A percentile compares a stretch with the other conserved stretches of the same genome.
phyloP scores from a whole-genome alignment of 1,140 invertebrate species.

The Polyergus mexicanus region DNA sequence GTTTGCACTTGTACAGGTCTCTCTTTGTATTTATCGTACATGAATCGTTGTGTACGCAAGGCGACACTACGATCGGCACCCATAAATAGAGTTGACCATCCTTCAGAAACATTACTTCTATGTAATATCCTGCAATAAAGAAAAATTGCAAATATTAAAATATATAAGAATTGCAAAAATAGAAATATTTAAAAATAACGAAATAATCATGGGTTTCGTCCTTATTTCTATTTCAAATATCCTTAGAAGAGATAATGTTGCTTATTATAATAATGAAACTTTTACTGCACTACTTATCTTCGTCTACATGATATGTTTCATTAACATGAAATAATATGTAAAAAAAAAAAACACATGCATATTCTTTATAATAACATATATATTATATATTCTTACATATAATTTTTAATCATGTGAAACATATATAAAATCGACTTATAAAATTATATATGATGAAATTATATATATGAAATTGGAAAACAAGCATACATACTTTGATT shows the following conservation, averaged over 20 bases:
- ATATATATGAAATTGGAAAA: not conserved
- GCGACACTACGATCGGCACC: constrained; percentile 94
- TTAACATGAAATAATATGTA: not conserved
- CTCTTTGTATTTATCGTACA: constrained; percentile 90
- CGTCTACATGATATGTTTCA: not conserved
- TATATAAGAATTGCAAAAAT: too few species aligned
- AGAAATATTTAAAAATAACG: not conserved
- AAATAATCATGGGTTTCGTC: not conserved
- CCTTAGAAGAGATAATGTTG: not conserved
- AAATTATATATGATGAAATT: constrained; percentile 23
- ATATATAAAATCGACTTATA: not conserved
- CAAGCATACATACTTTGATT: constrained; percentile 82
- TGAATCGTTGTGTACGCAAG: constrained; percentile 91
- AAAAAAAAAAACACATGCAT: too few species aligned
- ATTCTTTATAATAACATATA: not conserved
- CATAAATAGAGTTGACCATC: constrained; percentile 93
- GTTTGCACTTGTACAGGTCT: constrained; percentile 91
- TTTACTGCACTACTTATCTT: not conserved
- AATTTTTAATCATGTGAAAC: not conserved
- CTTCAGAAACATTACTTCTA: constrained; percentile 87
- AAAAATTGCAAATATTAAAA: not conserved
- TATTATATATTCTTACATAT: not conserved
- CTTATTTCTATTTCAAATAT: not conserved
- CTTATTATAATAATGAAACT: not conserved
- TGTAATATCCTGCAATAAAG: constrained; percentile 88